These are phyloP conservation scores for Hydropsyche tenuis DNA, from an alignment of 1,140 invertebrate genomes.

Conservation along the genomic window DNA sequence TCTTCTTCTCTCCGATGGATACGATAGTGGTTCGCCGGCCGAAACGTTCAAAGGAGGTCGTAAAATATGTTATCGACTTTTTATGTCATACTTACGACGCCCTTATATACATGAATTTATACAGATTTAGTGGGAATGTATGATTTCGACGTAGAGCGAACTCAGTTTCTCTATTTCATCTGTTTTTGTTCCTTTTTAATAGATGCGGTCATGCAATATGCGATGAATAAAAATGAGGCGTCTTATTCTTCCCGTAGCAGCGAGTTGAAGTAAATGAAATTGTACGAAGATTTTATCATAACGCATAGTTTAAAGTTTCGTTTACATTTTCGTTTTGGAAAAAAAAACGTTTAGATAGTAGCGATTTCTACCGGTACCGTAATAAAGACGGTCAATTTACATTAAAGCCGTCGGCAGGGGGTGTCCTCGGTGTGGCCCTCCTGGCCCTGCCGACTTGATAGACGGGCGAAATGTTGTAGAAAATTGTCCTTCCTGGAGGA, in stretches of 20 bases:
- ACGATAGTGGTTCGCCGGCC: conserved; percentile 14
- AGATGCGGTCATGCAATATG: neutral
- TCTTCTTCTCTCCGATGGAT: neutral
- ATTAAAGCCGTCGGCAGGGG: conserved; percentile 35
- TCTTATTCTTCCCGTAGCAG: conserved; percentile 14
- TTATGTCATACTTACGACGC: conserved; percentile 42
- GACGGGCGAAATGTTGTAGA: conserved; percentile 49
- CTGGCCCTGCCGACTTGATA: conserved; percentile 37
- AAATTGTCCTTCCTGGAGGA: conserved; percentile 47
- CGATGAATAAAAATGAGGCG: neutral
- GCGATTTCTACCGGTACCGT: conserved; percentile 19
- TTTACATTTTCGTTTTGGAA: too few relatives aligned
- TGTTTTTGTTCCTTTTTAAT: neutral
- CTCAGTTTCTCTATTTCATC: neutral
- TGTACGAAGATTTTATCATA: too few relatives aligned
- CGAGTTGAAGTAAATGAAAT: too few relatives aligned
- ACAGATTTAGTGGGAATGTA: conserved; percentile 19
- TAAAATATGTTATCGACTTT: conserved; percentile 46
- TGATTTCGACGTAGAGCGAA: conserved; percentile 14
- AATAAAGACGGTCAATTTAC: conserved; percentile 50
- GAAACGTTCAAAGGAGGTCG: conserved; percentile 31
- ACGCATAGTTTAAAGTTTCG: too few relatives aligned
- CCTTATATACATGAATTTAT: conserved; percentile 3
- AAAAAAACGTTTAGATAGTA: too few relatives aligned
- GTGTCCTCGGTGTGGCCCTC: neutral